Evolutionary conservation across 2,888 invertebrate genomes (phyloP).

Genomic region (Aporophyla lueneburgensis): DNA sequence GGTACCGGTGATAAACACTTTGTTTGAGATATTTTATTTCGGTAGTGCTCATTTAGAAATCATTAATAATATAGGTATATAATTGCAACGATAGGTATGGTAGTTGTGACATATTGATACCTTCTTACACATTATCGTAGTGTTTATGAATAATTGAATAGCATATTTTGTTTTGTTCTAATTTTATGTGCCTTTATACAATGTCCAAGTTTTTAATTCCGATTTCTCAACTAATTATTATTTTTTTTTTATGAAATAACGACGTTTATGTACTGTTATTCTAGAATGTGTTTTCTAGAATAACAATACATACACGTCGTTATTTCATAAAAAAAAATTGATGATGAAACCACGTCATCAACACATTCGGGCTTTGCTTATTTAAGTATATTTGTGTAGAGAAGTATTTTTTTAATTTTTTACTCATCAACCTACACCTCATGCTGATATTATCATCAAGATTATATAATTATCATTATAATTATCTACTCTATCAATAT

Average conservation of each 20-base stretch:
- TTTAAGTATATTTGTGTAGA: not conserved
- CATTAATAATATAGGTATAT: not conserved
- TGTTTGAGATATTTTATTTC: not conserved
- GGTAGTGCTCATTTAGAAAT: not conserved
- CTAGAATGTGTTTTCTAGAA: too few species aligned
- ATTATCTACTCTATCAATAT: not conserved
- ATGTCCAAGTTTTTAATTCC: not conserved
- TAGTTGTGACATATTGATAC: not conserved
- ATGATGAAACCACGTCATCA: conserved; percentile 2
- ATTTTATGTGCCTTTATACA: not conserved
- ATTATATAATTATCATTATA: not conserved
- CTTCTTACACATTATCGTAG: not conserved
- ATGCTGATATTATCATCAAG: not conserved
- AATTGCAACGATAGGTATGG: not conserved
- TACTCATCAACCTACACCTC: not conserved
- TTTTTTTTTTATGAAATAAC: not conserved
- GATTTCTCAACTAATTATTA: not conserved
- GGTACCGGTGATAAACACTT: not conserved
- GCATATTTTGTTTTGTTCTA: not conserved
- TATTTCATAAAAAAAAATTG: too few species aligned
- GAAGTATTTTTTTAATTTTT: not conserved
- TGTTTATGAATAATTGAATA: not conserved
- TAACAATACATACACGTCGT: too few species aligned
- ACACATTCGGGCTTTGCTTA: not conserved
- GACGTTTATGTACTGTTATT: not conserved